These are phyloP conservation scores for Acanthococcus lagerstroemiae DNA, from an alignment of 2,888 invertebrate genomes.

Conservation along the genomic window DNA sequence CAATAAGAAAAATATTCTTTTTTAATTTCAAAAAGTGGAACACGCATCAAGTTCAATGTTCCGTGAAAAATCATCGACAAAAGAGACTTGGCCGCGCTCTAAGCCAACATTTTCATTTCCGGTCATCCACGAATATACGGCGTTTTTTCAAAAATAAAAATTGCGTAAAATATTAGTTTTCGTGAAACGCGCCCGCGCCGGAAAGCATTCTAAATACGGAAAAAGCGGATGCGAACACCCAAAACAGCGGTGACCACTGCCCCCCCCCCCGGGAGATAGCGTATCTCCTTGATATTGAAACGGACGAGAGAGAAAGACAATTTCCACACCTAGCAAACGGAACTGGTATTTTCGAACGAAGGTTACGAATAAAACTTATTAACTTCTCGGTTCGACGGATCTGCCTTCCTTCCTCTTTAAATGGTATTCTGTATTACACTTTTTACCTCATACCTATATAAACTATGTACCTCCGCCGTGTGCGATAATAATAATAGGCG, in stretches of 20 bases:
- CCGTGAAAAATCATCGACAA: conserved; percentile 4
- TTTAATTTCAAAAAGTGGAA: too few relatives aligned
- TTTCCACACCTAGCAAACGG: conserved; percentile 29
- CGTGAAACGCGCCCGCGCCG: neutral
- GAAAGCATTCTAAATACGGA: conserved; percentile 1
- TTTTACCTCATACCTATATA: too few relatives aligned
- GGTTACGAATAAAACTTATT: conserved; percentile 26
- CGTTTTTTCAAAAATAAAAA: neutral
- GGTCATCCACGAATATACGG: neutral
- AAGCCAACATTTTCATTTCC: neutral
- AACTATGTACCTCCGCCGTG: too few relatives aligned
- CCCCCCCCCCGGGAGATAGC: conserved; percentile 19
- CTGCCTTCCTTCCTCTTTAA: conserved; percentile 17
- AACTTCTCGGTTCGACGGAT: conserved; percentile 26
- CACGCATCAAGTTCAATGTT: conserved; percentile 21
- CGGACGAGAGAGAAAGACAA: conserved; percentile 12
- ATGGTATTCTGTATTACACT: too few relatives aligned
- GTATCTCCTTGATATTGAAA: conserved; percentile 29
- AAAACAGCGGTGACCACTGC: conserved; percentile 16
- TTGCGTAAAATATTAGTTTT: neutral
- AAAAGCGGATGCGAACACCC: conserved; percentile 27
- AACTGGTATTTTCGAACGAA: conserved; percentile 25
- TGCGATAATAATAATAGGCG: too few relatives aligned
- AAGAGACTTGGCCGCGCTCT: neutral
- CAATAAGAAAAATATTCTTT: neutral